phyloP scores from a whole-genome alignment of 2,113 vertebrate species.

The Orycteropus afer region DNA sequence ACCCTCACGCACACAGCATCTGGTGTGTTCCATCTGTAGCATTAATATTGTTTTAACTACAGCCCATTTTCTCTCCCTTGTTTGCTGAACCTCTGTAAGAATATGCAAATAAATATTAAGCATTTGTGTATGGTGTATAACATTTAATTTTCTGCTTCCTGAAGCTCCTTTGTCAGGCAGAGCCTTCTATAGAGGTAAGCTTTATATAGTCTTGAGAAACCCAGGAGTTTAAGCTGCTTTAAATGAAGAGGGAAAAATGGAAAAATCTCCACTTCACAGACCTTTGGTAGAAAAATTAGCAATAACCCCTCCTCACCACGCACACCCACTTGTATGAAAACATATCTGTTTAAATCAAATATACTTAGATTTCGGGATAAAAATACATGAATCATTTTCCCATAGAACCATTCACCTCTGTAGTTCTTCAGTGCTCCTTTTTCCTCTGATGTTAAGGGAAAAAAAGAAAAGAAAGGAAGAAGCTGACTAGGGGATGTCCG shows the following conservation, averaged over 20 bases:
- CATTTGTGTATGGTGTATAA: constrained; percentile 37
- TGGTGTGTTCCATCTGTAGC: neutral
- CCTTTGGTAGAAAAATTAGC: neutral
- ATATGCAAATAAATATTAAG: constrained; percentile 18
- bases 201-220: neutral
- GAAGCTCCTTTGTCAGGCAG: neutral
- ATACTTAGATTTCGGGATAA: neutral
- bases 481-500: neutral
- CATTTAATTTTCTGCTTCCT: constrained; percentile 48
- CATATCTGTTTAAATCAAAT: neutral
- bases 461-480: neutral
- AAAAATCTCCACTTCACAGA: constrained; percentile 9
- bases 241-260: neutral
- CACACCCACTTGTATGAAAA: neutral
- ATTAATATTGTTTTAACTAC: neutral
- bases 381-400: neutral
- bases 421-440: neutral
- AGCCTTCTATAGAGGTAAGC: neutral
- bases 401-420: constrained; percentile 4
- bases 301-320: neutral
- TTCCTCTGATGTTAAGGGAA: constrained; percentile 1
- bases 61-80: neutral
- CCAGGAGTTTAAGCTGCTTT: constrained; percentile 12
- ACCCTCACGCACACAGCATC: neutral
- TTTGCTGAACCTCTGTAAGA: neutral